These are phyloP conservation scores for Mola mola DNA, from an alignment of 2,113 vertebrate genomes.

Conservation along the genomic window DNA sequence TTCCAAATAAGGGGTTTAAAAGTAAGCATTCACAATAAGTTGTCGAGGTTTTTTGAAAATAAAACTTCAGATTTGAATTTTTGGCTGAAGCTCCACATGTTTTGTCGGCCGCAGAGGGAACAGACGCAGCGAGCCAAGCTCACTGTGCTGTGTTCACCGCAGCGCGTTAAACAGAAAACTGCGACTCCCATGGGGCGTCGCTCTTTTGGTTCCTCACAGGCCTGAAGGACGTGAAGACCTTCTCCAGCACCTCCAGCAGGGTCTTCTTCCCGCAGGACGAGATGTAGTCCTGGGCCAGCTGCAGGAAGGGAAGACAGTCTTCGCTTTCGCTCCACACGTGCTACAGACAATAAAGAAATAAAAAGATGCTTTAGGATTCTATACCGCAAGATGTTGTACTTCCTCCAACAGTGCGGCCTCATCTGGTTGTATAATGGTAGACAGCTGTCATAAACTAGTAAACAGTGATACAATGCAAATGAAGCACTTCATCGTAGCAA, in stretches of 20 bases:
- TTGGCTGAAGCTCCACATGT: neutral
- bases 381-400: no score
- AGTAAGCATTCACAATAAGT: no score
- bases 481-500: no score
- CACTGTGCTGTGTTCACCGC: neutral
- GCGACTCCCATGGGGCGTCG: neutral
- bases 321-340: slow-evolving; percentile 99
- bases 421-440: no score
- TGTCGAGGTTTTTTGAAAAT: no score
- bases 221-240: slow-evolving; percentile 98
- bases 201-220: slow-evolving; percentile 85
- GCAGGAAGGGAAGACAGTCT: slow-evolving; percentile 97
- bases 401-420: no score
- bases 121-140: neutral
- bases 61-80: neutral
- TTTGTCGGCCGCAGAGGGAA: slow-evolving; percentile 12
- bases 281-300: slow-evolving; percentile 98
- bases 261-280: slow-evolving; percentile 99
- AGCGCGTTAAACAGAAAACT: slow-evolving; percentile 9
- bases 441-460: no score
- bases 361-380: no score
- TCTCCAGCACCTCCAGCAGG: slow-evolving; percentile 95
- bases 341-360: slow-evolving; percentile 74
- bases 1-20: no score
- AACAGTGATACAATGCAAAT: no score